Percentiles rank a stretch among this genome's conserved stretches.
These are phyloP conservation scores for Caenorhabditis tropicalis DNA, from an alignment of 1,140 invertebrate species.

Conservation along the genomic window DNA sequence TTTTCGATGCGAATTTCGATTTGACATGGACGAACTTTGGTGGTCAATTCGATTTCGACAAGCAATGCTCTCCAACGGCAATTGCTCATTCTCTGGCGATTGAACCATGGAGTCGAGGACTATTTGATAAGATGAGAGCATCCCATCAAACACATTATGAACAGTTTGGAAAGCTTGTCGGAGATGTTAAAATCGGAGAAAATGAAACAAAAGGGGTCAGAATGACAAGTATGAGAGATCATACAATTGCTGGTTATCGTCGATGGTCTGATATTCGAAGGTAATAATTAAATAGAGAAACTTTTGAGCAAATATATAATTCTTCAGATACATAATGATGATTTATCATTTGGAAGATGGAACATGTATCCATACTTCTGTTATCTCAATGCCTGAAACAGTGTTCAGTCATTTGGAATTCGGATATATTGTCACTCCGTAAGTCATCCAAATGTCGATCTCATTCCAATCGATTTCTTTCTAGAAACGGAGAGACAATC, in stretches of 20 bases:
- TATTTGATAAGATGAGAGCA: constrained; percentile 61
- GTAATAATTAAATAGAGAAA: too few relatives aligned
- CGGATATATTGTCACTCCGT: constrained; percentile 65
- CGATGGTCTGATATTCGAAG: constrained; percentile 62
- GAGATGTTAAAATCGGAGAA: constrained; percentile 54
- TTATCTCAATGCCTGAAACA: constrained; percentile 66
- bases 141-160: constrained; percentile 67
- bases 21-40: constrained; percentile 64
- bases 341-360: constrained; percentile 68
- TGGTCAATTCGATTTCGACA: constrained; percentile 65
- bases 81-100: constrained; percentile 64
- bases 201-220: constrained; percentile 41
- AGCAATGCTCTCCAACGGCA: constrained; percentile 60
- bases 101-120: constrained; percentile 63
- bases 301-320: not conserved
- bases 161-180: constrained; percentile 62
- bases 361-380: constrained; percentile 67
- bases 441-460: not conserved
- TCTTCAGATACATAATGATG: constrained; percentile 66
- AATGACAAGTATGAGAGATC: constrained; percentile 65
- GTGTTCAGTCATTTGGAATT: constrained; percentile 66
- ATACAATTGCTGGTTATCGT: constrained; percentile 63
- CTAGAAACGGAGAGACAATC: constrained; percentile 58
- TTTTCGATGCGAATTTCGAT: constrained; percentile 58
- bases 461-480: constrained; percentile 35